A percentile compares a stretch with the other conserved stretches of the same genome.
Evolutionary conservation across 2,888 invertebrate genomes (phyloP).

Genomic region (Drosophila hamatofila): DNA sequence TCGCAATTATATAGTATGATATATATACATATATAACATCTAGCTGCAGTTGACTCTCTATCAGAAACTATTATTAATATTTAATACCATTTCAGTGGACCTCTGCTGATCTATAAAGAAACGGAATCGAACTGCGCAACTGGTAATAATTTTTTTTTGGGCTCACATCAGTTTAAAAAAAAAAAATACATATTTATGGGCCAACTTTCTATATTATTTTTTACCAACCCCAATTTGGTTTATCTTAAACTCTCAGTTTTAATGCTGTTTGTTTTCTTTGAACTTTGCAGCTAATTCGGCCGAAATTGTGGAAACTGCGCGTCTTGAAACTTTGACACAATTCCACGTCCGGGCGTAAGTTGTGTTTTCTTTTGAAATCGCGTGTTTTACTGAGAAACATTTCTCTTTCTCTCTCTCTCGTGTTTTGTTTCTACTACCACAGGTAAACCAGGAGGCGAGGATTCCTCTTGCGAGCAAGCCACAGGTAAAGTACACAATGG

Average conservation of each 20-base stretch:
- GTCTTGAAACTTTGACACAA: constrained; percentile 55
- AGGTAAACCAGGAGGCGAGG: constrained; percentile 32
- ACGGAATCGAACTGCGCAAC: constrained; percentile 47
- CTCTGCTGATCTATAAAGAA: constrained; percentile 36
- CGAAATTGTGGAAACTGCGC: constrained; percentile 48
- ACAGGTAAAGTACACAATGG: constrained; percentile 47
- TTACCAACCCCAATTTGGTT: neutral
- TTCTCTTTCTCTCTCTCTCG: constrained; percentile 21
- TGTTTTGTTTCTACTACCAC: constrained; percentile 20
- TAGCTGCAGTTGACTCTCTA: constrained; percentile 18
- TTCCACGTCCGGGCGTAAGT: constrained; percentile 62
- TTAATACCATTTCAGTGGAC: constrained; percentile 59
- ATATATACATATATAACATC: constrained; percentile 11
- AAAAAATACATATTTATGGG: constrained; percentile 12
- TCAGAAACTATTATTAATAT: constrained; percentile 47
- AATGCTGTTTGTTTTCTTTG: constrained; percentile 65
- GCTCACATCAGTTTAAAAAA: constrained; percentile 33
- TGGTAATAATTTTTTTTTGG: constrained; percentile 64
- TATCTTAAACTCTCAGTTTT: constrained; percentile 20
- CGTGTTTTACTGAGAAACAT: constrained; percentile 49
- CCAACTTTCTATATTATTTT: constrained; percentile 31
- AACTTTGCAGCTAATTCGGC: constrained; percentile 63
- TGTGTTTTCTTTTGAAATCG: constrained; percentile 38
- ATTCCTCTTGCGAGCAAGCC: constrained; percentile 9
- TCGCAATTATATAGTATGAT: constrained; percentile 33